phyloP scores from a whole-genome alignment of 2,888 invertebrate species.

The Eupithecia vulgata region DNA sequence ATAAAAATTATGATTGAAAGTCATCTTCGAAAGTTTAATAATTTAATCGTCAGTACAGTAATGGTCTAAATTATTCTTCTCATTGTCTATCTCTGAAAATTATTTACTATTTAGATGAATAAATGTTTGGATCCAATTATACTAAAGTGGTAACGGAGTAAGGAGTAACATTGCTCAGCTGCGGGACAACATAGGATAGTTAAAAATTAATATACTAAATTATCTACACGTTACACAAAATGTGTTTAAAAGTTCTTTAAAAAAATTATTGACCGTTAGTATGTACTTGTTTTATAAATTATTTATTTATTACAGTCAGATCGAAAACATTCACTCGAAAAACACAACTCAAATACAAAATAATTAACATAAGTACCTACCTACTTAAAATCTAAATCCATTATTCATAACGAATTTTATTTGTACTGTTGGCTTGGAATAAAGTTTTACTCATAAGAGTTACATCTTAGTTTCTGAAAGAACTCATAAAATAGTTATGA shows the following conservation, averaged over 20 bases:
- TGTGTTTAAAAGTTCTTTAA: not conserved
- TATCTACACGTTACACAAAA: not conserved
- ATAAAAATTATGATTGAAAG: not conserved
- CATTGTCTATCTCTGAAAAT: not conserved
- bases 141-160: not conserved
- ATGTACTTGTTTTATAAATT: slow-evolving; percentile 47
- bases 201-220: not conserved
- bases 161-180: no score
- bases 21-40: not conserved
- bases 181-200: no score
- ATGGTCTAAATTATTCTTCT: not conserved
- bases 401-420: not conserved
- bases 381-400: slow-evolving; percentile 1
- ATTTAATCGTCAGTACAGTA: not conserved
- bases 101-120: not conserved
- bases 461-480: not conserved
- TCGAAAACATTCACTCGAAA: slow-evolving; percentile 64
- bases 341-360: slow-evolving; percentile 39
- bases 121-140: not conserved
- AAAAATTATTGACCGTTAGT: not conserved
- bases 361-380: slow-evolving; percentile 31
- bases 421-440: not conserved
- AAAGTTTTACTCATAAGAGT: not conserved
- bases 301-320: slow-evolving; percentile 67
- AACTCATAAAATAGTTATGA: slow-evolving; percentile 2